Conservation (phyloP, 2,888 invertebrate genomes). For the Plebejus anna region DNA sequence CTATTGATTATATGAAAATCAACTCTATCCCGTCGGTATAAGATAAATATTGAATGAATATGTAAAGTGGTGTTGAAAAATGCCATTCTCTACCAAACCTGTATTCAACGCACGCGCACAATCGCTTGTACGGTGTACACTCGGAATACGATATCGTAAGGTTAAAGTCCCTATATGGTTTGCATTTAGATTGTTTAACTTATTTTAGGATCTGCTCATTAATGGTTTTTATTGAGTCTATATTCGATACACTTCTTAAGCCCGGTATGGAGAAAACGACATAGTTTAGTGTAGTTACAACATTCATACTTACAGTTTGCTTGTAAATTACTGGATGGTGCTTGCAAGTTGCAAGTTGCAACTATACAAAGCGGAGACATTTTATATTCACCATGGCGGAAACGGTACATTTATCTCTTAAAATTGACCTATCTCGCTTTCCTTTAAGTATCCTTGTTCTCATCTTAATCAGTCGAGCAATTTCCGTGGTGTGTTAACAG, state of each 20-base stretch:
- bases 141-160: slow-evolving; percentile 57
- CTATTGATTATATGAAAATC: slow-evolving; percentile 9
- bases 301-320: not conserved
- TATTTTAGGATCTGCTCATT: slow-evolving; percentile 51
- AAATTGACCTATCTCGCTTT: too few species aligned
- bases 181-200: slow-evolving; percentile 62
- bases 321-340: too few species aligned
- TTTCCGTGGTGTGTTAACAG: too few species aligned
- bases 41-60: slow-evolving; percentile 40
- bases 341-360: too few species aligned
- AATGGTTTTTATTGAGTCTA: slow-evolving; percentile 15
- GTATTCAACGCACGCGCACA: slow-evolving; percentile 61
- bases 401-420: too few species aligned
- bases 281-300: not conserved
- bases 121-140: slow-evolving; percentile 57
- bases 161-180: slow-evolving; percentile 58
- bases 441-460: too few species aligned
- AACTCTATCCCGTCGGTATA: slow-evolving; percentile 45
- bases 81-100: slow-evolving; percentile 50
- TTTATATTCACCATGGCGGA: too few species aligned
- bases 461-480: too few species aligned
- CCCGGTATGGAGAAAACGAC: not conserved
- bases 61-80: slow-evolving; percentile 45
- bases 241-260: slow-evolving; percentile 12
- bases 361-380: too few species aligned